Base-by-base conservation (phyloP, 2,888 invertebrate species). In the Andrena dorsata region DNA sequence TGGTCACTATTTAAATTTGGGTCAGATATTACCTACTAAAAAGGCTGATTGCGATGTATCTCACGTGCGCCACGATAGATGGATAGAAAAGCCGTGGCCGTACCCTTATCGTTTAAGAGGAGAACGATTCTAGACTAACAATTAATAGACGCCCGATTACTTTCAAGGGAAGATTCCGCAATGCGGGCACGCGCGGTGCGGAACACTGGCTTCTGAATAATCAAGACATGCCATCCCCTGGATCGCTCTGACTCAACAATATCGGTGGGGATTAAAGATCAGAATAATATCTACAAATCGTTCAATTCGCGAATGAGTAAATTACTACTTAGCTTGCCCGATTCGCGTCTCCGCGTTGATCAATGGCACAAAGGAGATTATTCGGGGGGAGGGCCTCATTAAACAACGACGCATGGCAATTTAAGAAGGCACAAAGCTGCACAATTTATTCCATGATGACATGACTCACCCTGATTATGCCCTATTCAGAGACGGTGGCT, bases 401-500 rank as follows among this genome's bases (percentile, higher is more conserved):
- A 68, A 71, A 60, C 53, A 41, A 63, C 58, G 35, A 63, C 82
- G 82, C 76, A 68, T 60, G 72, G 64, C 51, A 60, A 71, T 75
- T 73, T 78, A 76, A 82, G 75, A 86, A 86, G 61, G 58, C 80
- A 74, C 51, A 82, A 82, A 85, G 76, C 65, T 60, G 41, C 69
- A 76, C 72, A 81, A 84, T 84, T 84, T 72, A 72, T 81, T 64
- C 72, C 60, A 76, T 75, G 75, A 69, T 69, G 68, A 49, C 75
- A 76, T 80, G 78, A 84, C 87, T 90, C 84, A 93, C 92, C 71
- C 88, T 86, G 8, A 91, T 92, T 51, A 91, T 92, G 35, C 92
- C 92, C 92, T 93, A 93, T 61, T 93, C 93, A 20, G 92, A 92
- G 65, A 92, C 86, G 71, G 91, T 84, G 16, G 92, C 93, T 20